A percentile compares a stretch with the other conserved stretches of the same genome.
phyloP scores from a whole-genome alignment of 2,888 invertebrate species.

The Netelia melanura region DNA sequence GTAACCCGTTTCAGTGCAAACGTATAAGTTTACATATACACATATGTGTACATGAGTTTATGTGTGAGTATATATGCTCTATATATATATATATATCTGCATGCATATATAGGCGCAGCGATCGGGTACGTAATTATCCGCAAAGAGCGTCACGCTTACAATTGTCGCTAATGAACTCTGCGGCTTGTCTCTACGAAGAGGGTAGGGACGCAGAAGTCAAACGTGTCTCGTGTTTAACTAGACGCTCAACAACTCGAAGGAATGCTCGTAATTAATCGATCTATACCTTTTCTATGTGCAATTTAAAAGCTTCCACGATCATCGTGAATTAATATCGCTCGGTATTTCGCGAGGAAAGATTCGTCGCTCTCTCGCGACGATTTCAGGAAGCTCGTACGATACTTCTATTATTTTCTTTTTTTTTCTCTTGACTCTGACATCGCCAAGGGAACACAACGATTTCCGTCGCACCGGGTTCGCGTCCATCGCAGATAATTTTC shows the following conservation, averaged over 20 bases:
- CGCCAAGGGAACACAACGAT: slow-evolving; percentile 40
- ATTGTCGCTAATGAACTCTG: slow-evolving; percentile 77
- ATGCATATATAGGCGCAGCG: slow-evolving; percentile 22
- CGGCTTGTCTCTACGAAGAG: slow-evolving; percentile 49
- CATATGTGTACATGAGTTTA: neutral
- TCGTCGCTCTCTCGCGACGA: slow-evolving; percentile 12
- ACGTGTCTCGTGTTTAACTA: slow-evolving; percentile 68
- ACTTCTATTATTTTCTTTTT: neutral
- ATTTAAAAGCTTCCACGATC: slow-evolving; percentile 49
- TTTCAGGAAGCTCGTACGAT: slow-evolving; percentile 51
- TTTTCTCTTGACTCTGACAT: slow-evolving; percentile 23
- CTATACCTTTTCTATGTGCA: slow-evolving; percentile 18
- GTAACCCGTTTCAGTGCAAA: slow-evolving; percentile 72
- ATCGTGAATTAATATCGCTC: slow-evolving; percentile 40
- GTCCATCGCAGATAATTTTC: slow-evolving; percentile 58
- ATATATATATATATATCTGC: neutral
- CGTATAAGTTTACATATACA: slow-evolving; percentile 48
- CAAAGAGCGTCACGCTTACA: slow-evolving; percentile 74
- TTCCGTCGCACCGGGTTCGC: slow-evolving; percentile 16
- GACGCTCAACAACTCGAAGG: slow-evolving; percentile 60
- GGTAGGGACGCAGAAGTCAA: slow-evolving; percentile 61
- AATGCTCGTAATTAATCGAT: slow-evolving; percentile 50
- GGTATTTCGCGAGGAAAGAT: slow-evolving; percentile 25
- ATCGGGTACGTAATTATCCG: slow-evolving; percentile 74
- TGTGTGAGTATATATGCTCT: neutral